phyloP scores from a whole-genome alignment of 2,888 invertebrate species.

The Caenorhabditis wallacei region DNA sequence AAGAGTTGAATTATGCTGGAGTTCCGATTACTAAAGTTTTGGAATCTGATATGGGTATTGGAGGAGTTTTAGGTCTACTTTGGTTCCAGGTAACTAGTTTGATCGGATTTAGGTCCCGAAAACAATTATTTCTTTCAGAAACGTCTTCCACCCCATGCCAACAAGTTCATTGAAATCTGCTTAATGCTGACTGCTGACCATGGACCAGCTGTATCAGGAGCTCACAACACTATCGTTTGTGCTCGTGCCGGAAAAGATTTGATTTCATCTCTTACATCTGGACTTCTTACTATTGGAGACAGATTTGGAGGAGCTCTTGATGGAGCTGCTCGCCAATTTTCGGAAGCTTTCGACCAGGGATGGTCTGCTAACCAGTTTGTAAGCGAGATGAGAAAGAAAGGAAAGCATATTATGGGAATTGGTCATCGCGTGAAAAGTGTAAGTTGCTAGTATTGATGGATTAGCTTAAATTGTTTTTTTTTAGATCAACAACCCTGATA shows the following conservation, averaged over 20 bases:
- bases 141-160: conserved; percentile 91
- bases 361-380: conserved; percentile 95
- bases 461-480: background rate
- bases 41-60: conserved; percentile 96
- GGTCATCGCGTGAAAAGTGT: conserved; percentile 91
- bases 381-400: conserved; percentile 96
- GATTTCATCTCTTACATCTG: conserved; percentile 95
- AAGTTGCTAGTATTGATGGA: conserved; percentile 77
- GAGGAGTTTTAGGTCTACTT: conserved; percentile 95
- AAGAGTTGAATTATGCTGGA: conserved; percentile 89
- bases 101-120: too few species aligned
- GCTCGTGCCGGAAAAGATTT: conserved; percentile 98
- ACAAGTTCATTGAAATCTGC: conserved; percentile 99
- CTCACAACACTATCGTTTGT: conserved; percentile 88
- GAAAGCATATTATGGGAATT: conserved; percentile 98
- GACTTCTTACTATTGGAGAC: conserved; percentile 94
- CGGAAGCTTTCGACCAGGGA: conserved; percentile 93
- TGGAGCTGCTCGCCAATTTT: conserved; percentile 97
- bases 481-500: conserved; percentile 97
- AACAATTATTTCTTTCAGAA: conserved; percentile 70
- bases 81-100: conserved; percentile 93
- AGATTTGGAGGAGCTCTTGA: conserved; percentile 98
- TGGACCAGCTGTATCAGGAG: conserved; percentile 97
- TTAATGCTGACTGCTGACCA: conserved; percentile 99
- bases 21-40: conserved; percentile 90